phyloP scores from a whole-genome alignment of 2,113 vertebrate genomes.

The Carassius auratus region DNA sequence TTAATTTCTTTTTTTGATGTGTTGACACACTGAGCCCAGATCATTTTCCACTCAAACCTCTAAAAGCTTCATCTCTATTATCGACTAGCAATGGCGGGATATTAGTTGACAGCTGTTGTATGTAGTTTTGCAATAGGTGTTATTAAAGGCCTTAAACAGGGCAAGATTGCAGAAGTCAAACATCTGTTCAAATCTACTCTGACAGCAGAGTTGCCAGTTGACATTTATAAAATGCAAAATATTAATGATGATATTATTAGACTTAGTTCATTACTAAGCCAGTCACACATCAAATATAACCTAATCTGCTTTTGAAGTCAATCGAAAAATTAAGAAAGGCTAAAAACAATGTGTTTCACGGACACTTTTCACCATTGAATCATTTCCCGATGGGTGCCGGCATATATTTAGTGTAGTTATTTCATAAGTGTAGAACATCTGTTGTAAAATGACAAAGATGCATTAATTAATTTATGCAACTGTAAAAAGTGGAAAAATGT shows the following conservation, averaged over 20 bases:
- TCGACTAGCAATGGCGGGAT: conserved; percentile 2
- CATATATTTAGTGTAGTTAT: background rate
- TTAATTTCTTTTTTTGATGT: conserved; percentile 58
- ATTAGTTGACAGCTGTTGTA: conserved; percentile 37
- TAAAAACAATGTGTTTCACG: background rate
- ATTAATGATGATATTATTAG: background rate
- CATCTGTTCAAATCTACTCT: background rate
- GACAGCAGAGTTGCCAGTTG: background rate
- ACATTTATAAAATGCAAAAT: background rate
- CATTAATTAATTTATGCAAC: background rate
- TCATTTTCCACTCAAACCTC: conserved; percentile 28
- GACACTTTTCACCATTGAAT: background rate
- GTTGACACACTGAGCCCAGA: conserved; percentile 18
- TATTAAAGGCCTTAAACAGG: conserved; percentile 10
- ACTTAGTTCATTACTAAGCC: background rate
- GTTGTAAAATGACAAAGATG: background rate
- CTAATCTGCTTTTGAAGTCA: background rate
- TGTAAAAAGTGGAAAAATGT: background rate
- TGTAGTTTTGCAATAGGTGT: conserved; percentile 13
- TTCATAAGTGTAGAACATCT: background rate
- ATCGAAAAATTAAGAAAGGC: background rate
- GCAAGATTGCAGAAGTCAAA: conserved; percentile 14
- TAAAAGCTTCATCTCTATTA: conserved; percentile 30
- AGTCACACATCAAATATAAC: background rate
- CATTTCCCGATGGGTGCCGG: background rate